A percentile compares a stretch with the other conserved stretches of the same genome.
Conservation (phyloP, 1,140 invertebrate genomes). For the Dufourea novaeangliae region DNA sequence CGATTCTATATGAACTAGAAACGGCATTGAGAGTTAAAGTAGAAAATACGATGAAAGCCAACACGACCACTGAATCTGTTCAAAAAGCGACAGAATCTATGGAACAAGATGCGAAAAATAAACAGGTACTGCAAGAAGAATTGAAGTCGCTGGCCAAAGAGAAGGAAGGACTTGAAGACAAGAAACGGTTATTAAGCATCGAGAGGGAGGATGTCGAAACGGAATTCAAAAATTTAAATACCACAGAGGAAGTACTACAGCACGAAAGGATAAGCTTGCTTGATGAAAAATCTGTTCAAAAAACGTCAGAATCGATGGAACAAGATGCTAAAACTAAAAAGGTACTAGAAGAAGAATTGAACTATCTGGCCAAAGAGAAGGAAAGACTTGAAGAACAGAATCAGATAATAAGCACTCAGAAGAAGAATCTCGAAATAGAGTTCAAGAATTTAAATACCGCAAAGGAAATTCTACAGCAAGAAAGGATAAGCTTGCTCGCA, state of each 20-base stretch:
- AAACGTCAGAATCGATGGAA: slow-evolving; percentile 4
- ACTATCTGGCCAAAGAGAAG: slow-evolving; percentile 10
- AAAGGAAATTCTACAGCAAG: slow-evolving; percentile 50
- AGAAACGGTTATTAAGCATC: slow-evolving; percentile 39
- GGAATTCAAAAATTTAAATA: slow-evolving; percentile 20
- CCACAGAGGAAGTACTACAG: slow-evolving; percentile 46
- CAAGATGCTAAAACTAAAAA: not conserved
- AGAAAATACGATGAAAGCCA: slow-evolving; percentile 55
- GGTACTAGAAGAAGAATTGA: slow-evolving; percentile 11
- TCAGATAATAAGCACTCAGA: slow-evolving; percentile 25
- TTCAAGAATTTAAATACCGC: slow-evolving; percentile 18
- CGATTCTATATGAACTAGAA: slow-evolving; percentile 66
- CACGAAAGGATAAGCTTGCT: slow-evolving; percentile 60
- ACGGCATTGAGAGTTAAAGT: slow-evolving; percentile 64
- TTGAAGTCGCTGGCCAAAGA: slow-evolving; percentile 8
- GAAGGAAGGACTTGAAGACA: slow-evolving; percentile 33
- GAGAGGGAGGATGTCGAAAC: slow-evolving; percentile 38
- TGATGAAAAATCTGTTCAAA: slow-evolving; percentile 63
- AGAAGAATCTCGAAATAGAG: slow-evolving; percentile 37
- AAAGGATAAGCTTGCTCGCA: slow-evolving; percentile 60
- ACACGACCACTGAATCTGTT: slow-evolving; percentile 40
- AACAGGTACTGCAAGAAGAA: slow-evolving; percentile 11
- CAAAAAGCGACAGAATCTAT: slow-evolving; percentile 26
- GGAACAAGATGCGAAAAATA: not conserved
- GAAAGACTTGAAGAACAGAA: slow-evolving; percentile 49